Evolutionary conservation across 1,140 invertebrate genomes (phyloP), one percentile per base, ranked within the genome.

Genomic region (Leptinotarsa lineolata): DNA sequence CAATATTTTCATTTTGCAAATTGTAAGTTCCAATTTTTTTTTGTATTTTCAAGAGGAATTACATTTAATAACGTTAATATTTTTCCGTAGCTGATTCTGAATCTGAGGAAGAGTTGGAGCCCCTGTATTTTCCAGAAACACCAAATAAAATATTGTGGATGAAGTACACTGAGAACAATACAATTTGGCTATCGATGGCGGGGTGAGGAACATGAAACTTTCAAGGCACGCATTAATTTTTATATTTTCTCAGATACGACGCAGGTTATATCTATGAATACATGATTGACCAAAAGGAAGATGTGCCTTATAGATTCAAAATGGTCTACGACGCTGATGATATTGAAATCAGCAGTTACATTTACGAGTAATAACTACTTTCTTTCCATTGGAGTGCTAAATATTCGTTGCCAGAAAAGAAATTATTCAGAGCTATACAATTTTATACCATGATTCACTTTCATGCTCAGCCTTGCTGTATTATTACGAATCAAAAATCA

Each of bases 251-350:
- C 18, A 79, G 88, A 20, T 93, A 89, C 83, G 92, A 93, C 85
- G 88, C 91, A 24, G 92, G 92, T 58, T 93, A 92, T 78, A 85
- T 93, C 69, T 94, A 94, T 77, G 90, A 93, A 84, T 91, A 88
- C 82, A 78, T 84, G 5, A 84, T 85, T 21, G 85, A 85, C 6
- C 78, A 86, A 58, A 74, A 76, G 64, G 63, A 75, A 3, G 68
- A 76, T 21, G 81, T 85, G 74, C 86, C 84, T 18, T 45, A 84
- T 2, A 83, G 78, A 63, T 87, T 85, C 72, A 85, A 82, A 5
- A 73, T 86, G 18, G 84, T 91, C 13, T 68, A 82, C 12, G 86
- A 88, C 70, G 87, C 83, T 2, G 85, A 88, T 72, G 86, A 90
- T 74, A 85, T 83, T 11, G 88, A 90, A 83, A 87, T 91, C 21